These are phyloP conservation scores for Panulirus ornatus DNA, from an alignment of 1,140 invertebrate species.

Conservation along the genomic window DNA sequence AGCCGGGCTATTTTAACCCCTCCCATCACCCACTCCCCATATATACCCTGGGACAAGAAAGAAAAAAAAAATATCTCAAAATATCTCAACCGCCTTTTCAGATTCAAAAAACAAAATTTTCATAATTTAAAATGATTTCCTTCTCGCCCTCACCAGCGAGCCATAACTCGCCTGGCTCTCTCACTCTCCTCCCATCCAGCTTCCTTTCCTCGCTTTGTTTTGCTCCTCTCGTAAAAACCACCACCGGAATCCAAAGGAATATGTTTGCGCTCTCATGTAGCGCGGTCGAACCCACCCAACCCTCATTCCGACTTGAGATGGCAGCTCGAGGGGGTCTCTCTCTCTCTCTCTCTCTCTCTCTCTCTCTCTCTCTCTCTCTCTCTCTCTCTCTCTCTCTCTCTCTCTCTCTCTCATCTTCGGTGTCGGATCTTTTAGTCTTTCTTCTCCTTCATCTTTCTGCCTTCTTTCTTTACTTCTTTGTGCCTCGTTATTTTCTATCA, in stretches of 20 bases:
- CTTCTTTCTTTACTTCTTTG: background rate
- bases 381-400: constrained; percentile 9
- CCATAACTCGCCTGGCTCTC: constrained; percentile 52
- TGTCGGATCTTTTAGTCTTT: no score
- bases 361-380: background rate
- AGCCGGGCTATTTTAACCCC: no score
- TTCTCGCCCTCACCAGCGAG: constrained; percentile 61
- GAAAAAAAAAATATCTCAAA: background rate
- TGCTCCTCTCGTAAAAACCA: constrained; percentile 47
- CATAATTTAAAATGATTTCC: constrained; percentile 64
- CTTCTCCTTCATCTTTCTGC: background rate
- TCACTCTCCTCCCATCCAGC: constrained; percentile 42
- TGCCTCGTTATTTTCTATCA: background rate
- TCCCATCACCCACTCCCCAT: no score
- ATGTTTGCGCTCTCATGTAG: constrained; percentile 54
- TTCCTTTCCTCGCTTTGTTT: constrained; percentile 63
- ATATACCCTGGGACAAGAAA: no score
- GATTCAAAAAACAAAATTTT: constrained; percentile 27
- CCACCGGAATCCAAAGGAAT: constrained; percentile 49
- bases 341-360: background rate
- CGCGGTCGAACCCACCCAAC: background rate
- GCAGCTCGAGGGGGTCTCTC: background rate
- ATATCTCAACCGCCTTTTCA: background rate
- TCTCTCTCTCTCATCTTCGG: constrained; percentile 21
- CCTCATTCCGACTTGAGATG: no score